Conservation (phyloP, 2,113 vertebrate genomes). For the Pongo abelii region DNA sequence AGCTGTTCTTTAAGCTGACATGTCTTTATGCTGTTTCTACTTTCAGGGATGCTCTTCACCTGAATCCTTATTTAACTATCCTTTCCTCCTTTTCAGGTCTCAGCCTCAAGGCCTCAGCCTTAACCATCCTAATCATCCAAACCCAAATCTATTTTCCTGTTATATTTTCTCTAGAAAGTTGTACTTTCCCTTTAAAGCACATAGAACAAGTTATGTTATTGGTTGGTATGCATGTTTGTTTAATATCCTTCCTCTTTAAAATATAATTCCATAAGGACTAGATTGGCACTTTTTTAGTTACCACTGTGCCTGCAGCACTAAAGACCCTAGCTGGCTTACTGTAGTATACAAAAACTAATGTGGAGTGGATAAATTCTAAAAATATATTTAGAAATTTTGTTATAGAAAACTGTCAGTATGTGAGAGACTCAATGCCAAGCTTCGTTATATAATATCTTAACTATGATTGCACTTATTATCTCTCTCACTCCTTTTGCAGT, state of each 20-base stretch:
- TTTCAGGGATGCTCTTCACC: background rate
- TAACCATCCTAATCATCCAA: background rate
- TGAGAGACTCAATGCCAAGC: background rate
- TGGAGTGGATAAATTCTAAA: background rate
- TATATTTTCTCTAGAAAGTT: background rate
- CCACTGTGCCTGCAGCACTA: background rate
- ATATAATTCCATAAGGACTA: background rate
- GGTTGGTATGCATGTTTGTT: background rate
- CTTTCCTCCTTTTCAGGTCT: background rate
- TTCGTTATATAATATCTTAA: background rate
- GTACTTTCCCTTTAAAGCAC: background rate
- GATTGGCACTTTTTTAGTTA: background rate
- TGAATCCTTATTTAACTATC: background rate
- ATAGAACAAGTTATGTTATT: background rate
- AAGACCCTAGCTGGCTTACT: background rate
- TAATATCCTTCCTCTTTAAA: background rate
- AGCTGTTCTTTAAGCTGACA: background rate
- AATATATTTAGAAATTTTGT: slow-evolving; percentile 28
- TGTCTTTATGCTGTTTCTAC: background rate
- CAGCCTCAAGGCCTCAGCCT: background rate
- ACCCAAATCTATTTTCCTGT: background rate
- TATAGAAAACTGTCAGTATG: background rate
- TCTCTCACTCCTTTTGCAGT: background rate
- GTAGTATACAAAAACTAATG: background rate
- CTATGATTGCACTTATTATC: background rate